A percentile compares a stretch with the other conserved stretches of the same genome.
These are phyloP conservation scores for Callipepla californica DNA, from an alignment of 2,113 vertebrate species.

Conservation along the genomic window DNA sequence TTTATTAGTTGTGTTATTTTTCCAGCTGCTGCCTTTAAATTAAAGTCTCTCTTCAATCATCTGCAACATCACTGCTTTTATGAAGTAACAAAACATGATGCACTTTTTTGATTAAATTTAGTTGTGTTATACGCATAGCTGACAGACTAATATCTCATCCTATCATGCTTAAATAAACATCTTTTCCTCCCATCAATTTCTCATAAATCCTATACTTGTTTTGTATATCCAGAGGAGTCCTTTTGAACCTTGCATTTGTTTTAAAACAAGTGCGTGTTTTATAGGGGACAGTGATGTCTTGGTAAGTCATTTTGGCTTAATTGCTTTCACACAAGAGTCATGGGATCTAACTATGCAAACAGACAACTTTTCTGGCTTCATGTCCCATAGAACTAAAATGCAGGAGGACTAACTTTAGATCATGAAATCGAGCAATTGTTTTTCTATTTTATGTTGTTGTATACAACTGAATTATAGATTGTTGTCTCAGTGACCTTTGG, in stretches of 20 bases:
- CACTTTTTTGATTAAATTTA: neutral
- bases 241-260: constrained; percentile 13
- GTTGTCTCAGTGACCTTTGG: neutral
- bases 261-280: constrained; percentile 12
- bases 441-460: neutral
- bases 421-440: neutral
- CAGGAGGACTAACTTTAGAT: neutral
- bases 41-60: neutral
- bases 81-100: neutral
- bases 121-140: neutral
- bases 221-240: constrained; percentile 7
- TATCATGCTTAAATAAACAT: constrained; percentile 19
- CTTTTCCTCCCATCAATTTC: neutral
- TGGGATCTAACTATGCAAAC: neutral
- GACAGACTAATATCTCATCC: neutral
- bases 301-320: neutral
- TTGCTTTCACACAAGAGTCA: neutral
- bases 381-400: neutral
- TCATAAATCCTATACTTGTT: constrained; percentile 4
- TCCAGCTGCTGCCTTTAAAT: neutral
- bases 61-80: neutral
- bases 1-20: neutral
- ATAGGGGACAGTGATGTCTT: neutral
- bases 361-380: neutral
- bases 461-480: neutral